A percentile compares a stretch with the other conserved stretches of the same genome.
Conservation (phyloP, 2,113 vertebrate species). For the Tupaia chinensis region DNA sequence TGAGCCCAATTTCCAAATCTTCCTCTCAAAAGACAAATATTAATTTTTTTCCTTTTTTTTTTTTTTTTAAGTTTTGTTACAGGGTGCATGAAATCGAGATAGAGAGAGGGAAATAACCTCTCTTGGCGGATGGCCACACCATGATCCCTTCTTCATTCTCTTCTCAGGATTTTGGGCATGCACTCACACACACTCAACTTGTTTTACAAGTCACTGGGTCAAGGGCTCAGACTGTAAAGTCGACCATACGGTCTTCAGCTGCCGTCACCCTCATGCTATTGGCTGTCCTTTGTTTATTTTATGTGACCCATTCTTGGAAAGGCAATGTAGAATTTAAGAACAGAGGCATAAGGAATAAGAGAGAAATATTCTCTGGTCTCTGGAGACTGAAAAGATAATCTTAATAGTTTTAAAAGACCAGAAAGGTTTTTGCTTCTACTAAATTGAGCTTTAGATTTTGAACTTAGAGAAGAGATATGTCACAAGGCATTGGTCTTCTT, state of each 20-base stretch:
- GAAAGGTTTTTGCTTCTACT: not conserved
- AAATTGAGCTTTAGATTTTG: constrained; percentile 48
- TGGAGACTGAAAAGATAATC: not conserved
- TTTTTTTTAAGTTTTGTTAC: too few species aligned
- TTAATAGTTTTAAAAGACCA: constrained; percentile 30
- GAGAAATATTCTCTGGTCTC: not conserved
- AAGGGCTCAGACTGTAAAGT: too few species aligned
- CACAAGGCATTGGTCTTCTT: not conserved
- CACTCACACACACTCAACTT: too few species aligned
- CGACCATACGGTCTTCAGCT: too few species aligned
- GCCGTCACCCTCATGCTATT: too few species aligned
- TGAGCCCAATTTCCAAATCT: constrained; percentile 23
- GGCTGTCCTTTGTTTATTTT: not conserved
- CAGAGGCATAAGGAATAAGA: not conserved
- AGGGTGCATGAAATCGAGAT: too few species aligned
- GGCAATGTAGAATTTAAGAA: not conserved
- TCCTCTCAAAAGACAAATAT: constrained; percentile 20
- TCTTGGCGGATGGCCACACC: too few species aligned
- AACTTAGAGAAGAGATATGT: not conserved
- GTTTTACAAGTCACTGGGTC: too few species aligned
- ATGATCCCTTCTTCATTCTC: too few species aligned
- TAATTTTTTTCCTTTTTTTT: not conserved
- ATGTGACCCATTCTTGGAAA: not conserved
- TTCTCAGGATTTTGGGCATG: too few species aligned
- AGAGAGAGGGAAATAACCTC: too few species aligned